These are phyloP conservation scores for Melipona beecheii DNA, from an alignment of 2,888 invertebrate genomes.

Conservation along the genomic window DNA sequence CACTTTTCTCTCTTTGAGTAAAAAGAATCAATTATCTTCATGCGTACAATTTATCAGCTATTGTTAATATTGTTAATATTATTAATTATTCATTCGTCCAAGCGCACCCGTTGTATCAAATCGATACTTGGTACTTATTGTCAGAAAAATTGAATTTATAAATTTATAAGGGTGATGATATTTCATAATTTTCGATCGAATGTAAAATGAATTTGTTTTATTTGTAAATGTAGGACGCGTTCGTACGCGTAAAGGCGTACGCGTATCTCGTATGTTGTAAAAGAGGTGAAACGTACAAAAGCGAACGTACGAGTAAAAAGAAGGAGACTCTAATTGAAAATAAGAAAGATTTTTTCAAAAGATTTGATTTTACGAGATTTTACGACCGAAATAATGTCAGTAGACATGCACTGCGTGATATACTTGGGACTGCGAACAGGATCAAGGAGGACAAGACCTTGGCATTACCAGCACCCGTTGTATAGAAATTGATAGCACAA, in stretches of 20 bases:
- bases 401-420: conserved; percentile 11
- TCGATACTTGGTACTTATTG: too few relatives aligned
- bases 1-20: neutral
- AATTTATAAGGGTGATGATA: neutral
- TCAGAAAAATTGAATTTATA: neutral
- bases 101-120: neutral
- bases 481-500: conserved; percentile 62
- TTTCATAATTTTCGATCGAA: neutral
- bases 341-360: neutral
- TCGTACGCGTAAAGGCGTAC: too few relatives aligned
- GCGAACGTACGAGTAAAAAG: too few relatives aligned
- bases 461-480: conserved; percentile 63
- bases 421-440: conserved; percentile 40
- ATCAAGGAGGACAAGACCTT: conserved; percentile 67
- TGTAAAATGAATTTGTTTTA: neutral
- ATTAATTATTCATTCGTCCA: neutral
- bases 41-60: neutral
- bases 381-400: conserved; percentile 35
- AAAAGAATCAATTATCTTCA: neutral
- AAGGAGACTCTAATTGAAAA: too few relatives aligned
- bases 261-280: too few relatives aligned
- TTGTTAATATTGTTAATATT: too few relatives aligned
- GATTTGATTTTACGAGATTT: conserved; percentile 10
- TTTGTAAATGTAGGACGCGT: too few relatives aligned
- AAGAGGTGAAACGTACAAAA: too few relatives aligned